These are phyloP conservation scores for Champsocephalus esox DNA, from an alignment of 2,797 vertebrate species.

Conservation along the genomic window DNA sequence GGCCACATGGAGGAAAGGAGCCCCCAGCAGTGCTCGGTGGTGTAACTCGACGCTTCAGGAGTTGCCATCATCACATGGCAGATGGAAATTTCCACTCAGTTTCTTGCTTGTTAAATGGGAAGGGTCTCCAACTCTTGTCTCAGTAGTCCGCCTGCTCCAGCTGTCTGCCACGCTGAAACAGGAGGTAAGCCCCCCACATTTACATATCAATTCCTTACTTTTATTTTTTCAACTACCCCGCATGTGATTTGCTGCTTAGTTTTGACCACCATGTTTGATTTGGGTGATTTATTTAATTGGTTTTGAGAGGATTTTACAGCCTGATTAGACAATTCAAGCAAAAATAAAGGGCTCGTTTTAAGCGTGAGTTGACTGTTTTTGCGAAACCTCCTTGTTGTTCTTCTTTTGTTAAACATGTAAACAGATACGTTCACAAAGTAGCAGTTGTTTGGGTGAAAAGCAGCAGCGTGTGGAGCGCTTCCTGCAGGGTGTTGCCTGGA, in stretches of 20 bases:
- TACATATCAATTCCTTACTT: not conserved
- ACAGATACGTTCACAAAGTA: not conserved
- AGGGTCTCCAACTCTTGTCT: slow-evolving; percentile 67
- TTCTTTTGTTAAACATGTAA: accelerated
- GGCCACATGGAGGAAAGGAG: slow-evolving; percentile 6
- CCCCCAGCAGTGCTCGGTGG: slow-evolving; percentile 49
- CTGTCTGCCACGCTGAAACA: slow-evolving; percentile 40
- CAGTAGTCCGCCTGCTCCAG: slow-evolving; percentile 61
- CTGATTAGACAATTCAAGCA: not conserved
- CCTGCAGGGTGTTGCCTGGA: slow-evolving; percentile 61
- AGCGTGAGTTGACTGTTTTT: not conserved
- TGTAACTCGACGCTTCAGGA: slow-evolving; percentile 83
- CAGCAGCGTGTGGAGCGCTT: slow-evolving; percentile 25
- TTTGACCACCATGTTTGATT: slow-evolving; percentile 31
- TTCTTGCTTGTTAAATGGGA: slow-evolving; percentile 81
- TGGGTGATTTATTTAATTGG: not conserved
- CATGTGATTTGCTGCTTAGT: slow-evolving; percentile 26
- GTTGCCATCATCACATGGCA: slow-evolving; percentile 85
- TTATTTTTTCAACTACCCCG: not conserved
- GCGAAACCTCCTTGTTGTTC: not conserved
- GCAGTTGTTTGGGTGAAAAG: not conserved
- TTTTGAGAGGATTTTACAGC: no score
- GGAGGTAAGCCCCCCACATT: slow-evolving; percentile 66
- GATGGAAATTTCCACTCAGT: slow-evolving; percentile 88
- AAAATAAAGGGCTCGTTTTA: not conserved